phyloP scores from a whole-genome alignment of 1,140 invertebrate species.

The Pseudoatta argentina region DNA sequence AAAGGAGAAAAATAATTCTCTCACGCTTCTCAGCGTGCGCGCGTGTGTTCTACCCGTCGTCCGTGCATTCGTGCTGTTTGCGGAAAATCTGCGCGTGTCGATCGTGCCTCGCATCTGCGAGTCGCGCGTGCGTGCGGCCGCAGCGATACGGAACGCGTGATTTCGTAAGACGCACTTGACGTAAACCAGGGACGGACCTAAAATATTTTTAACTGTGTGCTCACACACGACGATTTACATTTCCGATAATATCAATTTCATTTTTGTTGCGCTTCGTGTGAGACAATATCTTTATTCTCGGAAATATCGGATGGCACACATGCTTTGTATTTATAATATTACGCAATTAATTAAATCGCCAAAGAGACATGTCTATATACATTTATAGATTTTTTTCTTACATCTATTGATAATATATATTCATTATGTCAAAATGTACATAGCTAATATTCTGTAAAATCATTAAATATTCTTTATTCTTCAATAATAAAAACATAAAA shows the following conservation, averaged over 20 bases:
- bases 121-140: conserved; percentile 48
- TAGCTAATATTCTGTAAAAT: not conserved
- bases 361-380: not conserved
- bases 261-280: not conserved
- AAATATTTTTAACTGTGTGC: conserved; percentile 7
- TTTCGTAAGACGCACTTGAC: conserved; percentile 63
- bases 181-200: conserved; percentile 51
- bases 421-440: not conserved
- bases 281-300: not conserved
- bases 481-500: not conserved
- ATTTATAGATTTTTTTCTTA: not conserved
- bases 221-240: not conserved
- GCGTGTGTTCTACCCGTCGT: conserved; percentile 1
- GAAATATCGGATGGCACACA: not conserved
- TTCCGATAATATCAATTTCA: conserved; percentile 5
- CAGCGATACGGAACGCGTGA: conserved; percentile 55
- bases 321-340: not conserved
- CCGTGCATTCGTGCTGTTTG: conserved; percentile 55
- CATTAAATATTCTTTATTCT: not conserved
- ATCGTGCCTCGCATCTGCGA: conserved; percentile 53
- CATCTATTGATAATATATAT: not conserved
- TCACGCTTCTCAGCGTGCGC: not conserved
- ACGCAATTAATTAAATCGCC: not conserved
- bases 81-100: conserved; percentile 63
- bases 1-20: conserved; percentile 37